These are phyloP conservation scores for Vulpes vulpes DNA, from an alignment of 2,113 vertebrate species.

Conservation along the genomic window DNA sequence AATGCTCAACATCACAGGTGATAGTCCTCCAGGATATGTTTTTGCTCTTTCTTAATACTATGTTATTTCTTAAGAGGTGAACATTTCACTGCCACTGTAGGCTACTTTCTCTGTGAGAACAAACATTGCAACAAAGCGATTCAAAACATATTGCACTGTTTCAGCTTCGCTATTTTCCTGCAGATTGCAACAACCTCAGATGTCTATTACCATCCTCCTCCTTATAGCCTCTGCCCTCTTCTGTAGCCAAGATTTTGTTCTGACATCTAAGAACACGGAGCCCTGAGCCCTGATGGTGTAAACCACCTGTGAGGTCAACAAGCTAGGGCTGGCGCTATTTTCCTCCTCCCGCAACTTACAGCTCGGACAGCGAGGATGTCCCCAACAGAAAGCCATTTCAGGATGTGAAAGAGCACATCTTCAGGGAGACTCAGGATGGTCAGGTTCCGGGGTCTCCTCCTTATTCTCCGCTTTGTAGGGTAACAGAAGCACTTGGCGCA, in stretches of 20 bases:
- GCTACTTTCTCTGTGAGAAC: neutral
- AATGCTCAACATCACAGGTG: neutral
- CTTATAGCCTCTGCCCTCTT: neutral
- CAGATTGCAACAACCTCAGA: neutral
- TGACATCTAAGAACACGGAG: neutral
- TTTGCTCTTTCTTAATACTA: neutral
- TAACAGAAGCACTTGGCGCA: slow-evolving; percentile 96
- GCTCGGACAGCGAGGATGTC: slow-evolving; percentile 95
- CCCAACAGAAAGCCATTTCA: slow-evolving; percentile 95
- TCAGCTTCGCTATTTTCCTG: neutral
- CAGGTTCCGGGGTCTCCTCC: slow-evolving; percentile 90
- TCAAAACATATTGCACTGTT: neutral
- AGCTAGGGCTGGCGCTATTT: neutral
- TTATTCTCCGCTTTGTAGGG: slow-evolving; percentile 91
- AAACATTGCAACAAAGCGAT: fast-evolving
- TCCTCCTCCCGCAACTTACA: slow-evolving; percentile 87
- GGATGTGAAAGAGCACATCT: slow-evolving; percentile 95
- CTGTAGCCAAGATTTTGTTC: neutral
- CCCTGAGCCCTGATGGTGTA: neutral
- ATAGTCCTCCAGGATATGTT: neutral
- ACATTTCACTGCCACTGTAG: neutral
- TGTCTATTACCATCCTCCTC: neutral
- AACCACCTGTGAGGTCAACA: neutral
- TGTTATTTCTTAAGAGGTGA: neutral
- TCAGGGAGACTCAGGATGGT: slow-evolving; percentile 94